These are phyloP conservation scores for Diarsia mendica DNA, from an alignment of 2,888 invertebrate genomes.

Conservation along the genomic window DNA sequence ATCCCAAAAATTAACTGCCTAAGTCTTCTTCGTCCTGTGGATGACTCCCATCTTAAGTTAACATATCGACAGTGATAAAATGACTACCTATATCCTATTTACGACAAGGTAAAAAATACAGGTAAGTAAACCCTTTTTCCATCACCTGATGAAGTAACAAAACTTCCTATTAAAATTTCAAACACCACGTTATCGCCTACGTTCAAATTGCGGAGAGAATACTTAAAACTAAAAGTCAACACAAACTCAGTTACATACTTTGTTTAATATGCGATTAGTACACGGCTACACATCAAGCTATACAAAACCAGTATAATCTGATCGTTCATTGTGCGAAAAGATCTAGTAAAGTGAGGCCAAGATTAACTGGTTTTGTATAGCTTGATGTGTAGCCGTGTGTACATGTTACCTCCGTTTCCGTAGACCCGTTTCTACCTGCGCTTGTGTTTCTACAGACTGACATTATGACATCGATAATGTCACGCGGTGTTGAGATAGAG, in stretches of 20 bases:
- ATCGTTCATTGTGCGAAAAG: no score
- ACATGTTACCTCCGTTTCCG: slow-evolving; percentile 55
- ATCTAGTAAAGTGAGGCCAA: no score
- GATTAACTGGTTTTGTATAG: no score
- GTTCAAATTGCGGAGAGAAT: slow-evolving; percentile 54
- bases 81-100: neutral
- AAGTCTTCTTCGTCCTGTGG: neutral
- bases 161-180: slow-evolving; percentile 41
- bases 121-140: neutral
- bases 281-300: no score
- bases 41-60: neutral
- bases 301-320: no score
- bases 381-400: no score
- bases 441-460: slow-evolving; percentile 34
- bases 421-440: slow-evolving; percentile 49
- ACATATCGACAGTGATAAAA: neutral
- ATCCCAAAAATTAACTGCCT: neutral
- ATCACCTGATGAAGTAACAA: slow-evolving; percentile 21
- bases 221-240: slow-evolving; percentile 53
- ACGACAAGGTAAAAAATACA: neutral
- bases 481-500: slow-evolving; percentile 11
- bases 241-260: slow-evolving; percentile 47
- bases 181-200: slow-evolving; percentile 26
- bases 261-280: slow-evolving; percentile 60
- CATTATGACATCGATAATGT: slow-evolving; percentile 53